phyloP scores from a whole-genome alignment of 2,888 invertebrate species.

The Microchrysa polita region DNA sequence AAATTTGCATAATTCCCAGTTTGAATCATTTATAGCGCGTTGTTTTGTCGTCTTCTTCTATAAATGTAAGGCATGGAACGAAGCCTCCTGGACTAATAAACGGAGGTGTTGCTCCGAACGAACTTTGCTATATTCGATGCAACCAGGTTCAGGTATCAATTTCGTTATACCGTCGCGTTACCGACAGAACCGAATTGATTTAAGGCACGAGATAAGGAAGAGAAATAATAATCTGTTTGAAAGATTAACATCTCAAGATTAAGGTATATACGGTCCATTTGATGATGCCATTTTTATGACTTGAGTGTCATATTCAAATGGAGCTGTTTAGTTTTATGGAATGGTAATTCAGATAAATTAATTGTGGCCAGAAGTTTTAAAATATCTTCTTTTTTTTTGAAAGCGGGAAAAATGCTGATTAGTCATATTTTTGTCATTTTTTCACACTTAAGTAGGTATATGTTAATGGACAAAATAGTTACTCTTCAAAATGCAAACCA shows the following conservation, averaged over 20 bases:
- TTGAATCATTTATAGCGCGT: constrained; percentile 23
- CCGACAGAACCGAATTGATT: neutral
- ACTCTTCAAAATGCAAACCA: too few species aligned
- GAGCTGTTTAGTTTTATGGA: neutral
- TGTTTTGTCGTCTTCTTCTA: too few species aligned
- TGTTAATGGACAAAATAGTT: too few species aligned
- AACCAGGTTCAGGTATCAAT: constrained; percentile 29
- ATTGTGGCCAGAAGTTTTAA: too few species aligned
- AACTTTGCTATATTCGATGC: constrained; percentile 25
- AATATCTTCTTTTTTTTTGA: too few species aligned
- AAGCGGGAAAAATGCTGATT: too few species aligned
- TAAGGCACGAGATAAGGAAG: constrained; percentile 12
- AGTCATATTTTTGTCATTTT: too few species aligned
- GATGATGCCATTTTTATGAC: constrained; percentile 35
- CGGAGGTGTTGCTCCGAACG: constrained; percentile 33
- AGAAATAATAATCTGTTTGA: constrained; percentile 4
- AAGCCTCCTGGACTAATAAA: neutral
- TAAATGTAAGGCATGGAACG: neutral
- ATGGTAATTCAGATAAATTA: too few species aligned
- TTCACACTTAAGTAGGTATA: too few species aligned
- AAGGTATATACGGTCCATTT: constrained; percentile 29
- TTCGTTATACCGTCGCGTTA: neutral
- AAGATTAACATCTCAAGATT: constrained; percentile 32
- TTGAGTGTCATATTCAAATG: constrained; percentile 3
- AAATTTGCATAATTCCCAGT: constrained; percentile 50